Conservation (phyloP, 35 echinoderm and acorn worm genomes). For the Ptychodera flava region DNA sequence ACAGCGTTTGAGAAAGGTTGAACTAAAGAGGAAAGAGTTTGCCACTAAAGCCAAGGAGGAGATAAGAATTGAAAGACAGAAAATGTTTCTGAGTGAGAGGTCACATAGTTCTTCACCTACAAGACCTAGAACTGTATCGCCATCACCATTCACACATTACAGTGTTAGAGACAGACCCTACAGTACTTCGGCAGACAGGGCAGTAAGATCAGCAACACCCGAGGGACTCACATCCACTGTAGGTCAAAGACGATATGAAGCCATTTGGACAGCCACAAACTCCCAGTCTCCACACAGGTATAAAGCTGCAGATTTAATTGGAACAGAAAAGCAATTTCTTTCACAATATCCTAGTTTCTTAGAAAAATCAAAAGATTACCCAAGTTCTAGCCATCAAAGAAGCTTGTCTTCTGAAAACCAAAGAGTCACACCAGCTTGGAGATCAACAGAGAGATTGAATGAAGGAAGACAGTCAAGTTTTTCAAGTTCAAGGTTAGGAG, state of each 20-base stretch:
- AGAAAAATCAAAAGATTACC: no score
- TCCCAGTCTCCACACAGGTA: no score
- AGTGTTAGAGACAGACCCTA: no score
- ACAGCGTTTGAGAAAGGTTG: not conserved
- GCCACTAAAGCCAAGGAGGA: not conserved
- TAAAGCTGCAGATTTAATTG: no score
- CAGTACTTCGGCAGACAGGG: not conserved
- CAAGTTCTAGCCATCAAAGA: no score
- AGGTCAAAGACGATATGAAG: no score
- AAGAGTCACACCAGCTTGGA: not conserved
- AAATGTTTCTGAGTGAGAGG: not conserved
- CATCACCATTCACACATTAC: no score
- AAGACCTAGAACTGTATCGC: not conserved
- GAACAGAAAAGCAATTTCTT: no score
- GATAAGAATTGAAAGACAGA: not conserved
- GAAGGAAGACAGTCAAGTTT: not conserved
- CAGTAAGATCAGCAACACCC: not conserved
- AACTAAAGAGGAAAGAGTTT: not conserved
- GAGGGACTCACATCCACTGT: not conserved
- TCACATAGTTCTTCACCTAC: not conserved
- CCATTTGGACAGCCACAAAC: no score
- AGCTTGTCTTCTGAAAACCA: not conserved
- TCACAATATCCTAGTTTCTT: no score
- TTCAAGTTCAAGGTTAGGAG: not conserved
- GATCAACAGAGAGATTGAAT: not conserved